Evolutionary conservation across 2,888 invertebrate genomes (phyloP), one percentile per base, ranked within the genome.

Genomic region (Epirrhoe alternata): DNA sequence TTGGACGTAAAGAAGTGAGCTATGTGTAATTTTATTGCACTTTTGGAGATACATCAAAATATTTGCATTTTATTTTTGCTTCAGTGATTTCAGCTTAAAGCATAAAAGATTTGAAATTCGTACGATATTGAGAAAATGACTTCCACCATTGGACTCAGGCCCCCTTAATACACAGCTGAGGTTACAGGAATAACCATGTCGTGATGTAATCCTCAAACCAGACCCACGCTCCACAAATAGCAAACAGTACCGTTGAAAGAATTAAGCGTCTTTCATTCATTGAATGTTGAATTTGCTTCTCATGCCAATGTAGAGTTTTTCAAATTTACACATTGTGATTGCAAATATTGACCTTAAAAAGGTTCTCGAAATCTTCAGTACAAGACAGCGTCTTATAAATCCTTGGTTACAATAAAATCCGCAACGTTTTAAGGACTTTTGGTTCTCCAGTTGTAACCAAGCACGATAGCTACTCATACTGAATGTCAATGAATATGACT

Each of bases 401-500:
- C 3, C 3, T 24, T 24, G 24, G 24, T 24, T 24, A 24, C 24
- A 24, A 24, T 24, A 42, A 42, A 42, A 12, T 5, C 51, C 45
- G 62, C 35, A n/a, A 47, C 49, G 51, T 61, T 57, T 53, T 55
- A 56, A 57, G 64, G 52, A 61, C 38, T 62, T 64, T 63, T 52
- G 33, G 56, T 59, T 59, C 66, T 50, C 54, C 24, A 49, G 70
- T 64, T 76, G 78, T 75, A 81, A 74, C 70, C 57, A 10, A n/a
- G 24, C 59, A 69, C 60, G 59, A 61, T 63, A 54, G 38, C 59
- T 69, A 73, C 80, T 62, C 69, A 65, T 68, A 57, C 74, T 77
- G 87, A 86, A 87, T 87, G 80, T 82, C 84, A 87, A 87, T 86
- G 80, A 70, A 71, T 75, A 66, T 85, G 87, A 87, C 73, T 87